Conservation (phyloP, 2,113 vertebrate genomes). For the Hyperoodon ampullatus region DNA sequence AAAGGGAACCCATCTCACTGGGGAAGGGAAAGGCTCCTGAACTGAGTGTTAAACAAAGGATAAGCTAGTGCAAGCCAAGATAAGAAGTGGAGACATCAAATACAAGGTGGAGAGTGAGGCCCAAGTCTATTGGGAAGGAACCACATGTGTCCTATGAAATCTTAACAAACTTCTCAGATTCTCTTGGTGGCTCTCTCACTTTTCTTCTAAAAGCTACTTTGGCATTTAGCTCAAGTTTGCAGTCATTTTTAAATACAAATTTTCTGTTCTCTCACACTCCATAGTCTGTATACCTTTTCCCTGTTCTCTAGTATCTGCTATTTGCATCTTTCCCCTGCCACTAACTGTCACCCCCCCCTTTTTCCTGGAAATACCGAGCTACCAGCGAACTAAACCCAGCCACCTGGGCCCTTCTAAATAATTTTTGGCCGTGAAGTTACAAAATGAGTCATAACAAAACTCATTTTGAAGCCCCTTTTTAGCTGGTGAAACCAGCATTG, state of each 20-base stretch:
- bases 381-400: slow-evolving; percentile 11
- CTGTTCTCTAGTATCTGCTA: slow-evolving; percentile 4
- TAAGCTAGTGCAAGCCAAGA: neutral
- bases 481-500: slow-evolving; percentile 53
- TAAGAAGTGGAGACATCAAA: neutral
- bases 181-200: neutral
- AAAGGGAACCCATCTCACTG: neutral
- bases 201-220: slow-evolving; percentile 43
- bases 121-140: neutral
- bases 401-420: slow-evolving; percentile 72
- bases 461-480: slow-evolving; percentile 42
- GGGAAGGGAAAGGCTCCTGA: neutral
- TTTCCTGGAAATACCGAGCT: slow-evolving; percentile 63
- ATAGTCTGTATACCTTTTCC: neutral
- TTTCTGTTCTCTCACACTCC: neutral
- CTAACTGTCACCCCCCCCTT: slow-evolving; percentile 29
- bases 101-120: neutral
- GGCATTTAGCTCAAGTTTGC: neutral
- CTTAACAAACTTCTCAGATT: slow-evolving; percentile 13
- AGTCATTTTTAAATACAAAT: slow-evolving; percentile 28
- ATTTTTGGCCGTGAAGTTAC: slow-evolving; percentile 62
- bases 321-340: slow-evolving; percentile 59
- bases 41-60: neutral
- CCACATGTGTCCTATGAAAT: neutral
- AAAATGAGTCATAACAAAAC: slow-evolving; percentile 73